These are phyloP conservation scores for Temnothorax curvispinosus DNA, from an alignment of 1,140 invertebrate genomes.

Conservation along the genomic window DNA sequence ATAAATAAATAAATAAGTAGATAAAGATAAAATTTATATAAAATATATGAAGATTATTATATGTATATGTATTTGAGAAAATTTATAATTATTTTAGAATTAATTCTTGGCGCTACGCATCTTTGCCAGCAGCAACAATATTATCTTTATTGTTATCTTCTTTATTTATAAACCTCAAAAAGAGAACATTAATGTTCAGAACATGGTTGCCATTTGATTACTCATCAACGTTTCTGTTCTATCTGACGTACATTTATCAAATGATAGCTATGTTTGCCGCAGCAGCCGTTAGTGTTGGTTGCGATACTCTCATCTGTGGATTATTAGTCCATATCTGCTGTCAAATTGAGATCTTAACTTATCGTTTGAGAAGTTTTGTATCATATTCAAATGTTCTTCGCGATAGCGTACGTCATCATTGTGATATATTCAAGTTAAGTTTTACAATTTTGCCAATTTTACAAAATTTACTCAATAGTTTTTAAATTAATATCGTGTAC, in stretches of 20 bases:
- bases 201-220: slow-evolving; percentile 74
- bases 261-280: not conserved
- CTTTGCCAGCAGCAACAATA: slow-evolving; percentile 47
- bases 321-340: slow-evolving; percentile 63
- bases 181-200: slow-evolving; percentile 55
- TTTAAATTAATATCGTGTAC: not conserved
- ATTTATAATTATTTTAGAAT: slow-evolving; percentile 14
- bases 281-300: slow-evolving; percentile 31
- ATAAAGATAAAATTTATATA: not conserved
- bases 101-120: slow-evolving; percentile 41
- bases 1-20: too few relatives aligned
- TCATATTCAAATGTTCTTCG: not conserved
- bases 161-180: slow-evolving; percentile 38
- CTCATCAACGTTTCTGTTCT: slow-evolving; percentile 46
- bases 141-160: slow-evolving; percentile 57
- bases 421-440: slow-evolving; percentile 35
- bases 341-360: slow-evolving; percentile 62
- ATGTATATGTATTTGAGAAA: too few relatives aligned
- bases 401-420: slow-evolving; percentile 14
- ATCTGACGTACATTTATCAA: slow-evolving; percentile 67
- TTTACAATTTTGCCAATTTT: not conserved
- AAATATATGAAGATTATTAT: too few relatives aligned
- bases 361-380: slow-evolving; percentile 45
- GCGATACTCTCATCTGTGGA: slow-evolving; percentile 59
- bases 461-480: not conserved